These are phyloP conservation scores for Eupleurogrammus muticus DNA, from an alignment of 2,797 vertebrate genomes.

Conservation along the genomic window DNA sequence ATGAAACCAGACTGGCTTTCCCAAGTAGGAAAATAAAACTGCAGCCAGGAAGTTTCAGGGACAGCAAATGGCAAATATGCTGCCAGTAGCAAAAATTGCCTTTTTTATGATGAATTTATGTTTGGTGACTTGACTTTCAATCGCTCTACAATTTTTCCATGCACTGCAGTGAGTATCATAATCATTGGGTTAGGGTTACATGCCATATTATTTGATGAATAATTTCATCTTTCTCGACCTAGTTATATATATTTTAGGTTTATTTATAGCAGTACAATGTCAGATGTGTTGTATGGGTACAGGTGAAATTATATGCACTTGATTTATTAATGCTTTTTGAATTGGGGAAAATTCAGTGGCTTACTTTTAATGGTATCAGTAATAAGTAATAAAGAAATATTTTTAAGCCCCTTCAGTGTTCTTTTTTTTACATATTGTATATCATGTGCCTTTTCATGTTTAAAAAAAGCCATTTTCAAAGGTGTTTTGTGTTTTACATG, in stretches of 20 bases:
- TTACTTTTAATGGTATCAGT: background rate
- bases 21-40: background rate
- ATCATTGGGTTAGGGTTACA: background rate
- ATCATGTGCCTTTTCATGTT: slow-evolving; percentile 13
- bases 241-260: background rate
- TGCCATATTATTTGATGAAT: background rate
- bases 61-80: background rate
- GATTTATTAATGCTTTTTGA: slow-evolving; percentile 3
- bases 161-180: background rate
- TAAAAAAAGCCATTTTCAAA: slow-evolving; percentile 57
- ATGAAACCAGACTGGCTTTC: background rate
- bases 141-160: background rate
- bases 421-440: slow-evolving; percentile 12
- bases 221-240: background rate
- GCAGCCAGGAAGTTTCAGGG: slow-evolving; percentile 1
- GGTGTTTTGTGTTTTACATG: slow-evolving; percentile 94
- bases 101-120: slow-evolving; percentile 5
- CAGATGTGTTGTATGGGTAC: background rate
- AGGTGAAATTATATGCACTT: background rate
- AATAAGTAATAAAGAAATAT: background rate
- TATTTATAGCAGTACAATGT: background rate
- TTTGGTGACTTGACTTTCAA: background rate
- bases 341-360: background rate
- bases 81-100: background rate
- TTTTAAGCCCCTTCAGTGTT: slow-evolving; percentile 26